Base-by-base conservation (phyloP, 1,140 invertebrate genomes). In the Luehdorfia chinensis region DNA sequence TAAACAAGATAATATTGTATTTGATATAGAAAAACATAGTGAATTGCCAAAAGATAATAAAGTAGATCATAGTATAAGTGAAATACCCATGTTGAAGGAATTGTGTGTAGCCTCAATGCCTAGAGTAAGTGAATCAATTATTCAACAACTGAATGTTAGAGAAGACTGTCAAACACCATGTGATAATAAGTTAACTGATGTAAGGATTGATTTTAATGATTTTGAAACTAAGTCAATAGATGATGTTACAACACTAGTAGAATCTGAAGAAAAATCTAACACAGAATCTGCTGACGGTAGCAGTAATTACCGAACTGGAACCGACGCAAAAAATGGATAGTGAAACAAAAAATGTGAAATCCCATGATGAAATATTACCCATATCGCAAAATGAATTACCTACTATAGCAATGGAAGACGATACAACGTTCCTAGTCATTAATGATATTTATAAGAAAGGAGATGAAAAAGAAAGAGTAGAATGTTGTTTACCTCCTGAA, bases 161-260 rank as follows among this genome's bases (percentile, higher is more conserved):
- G 53, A 84, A 80, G 79, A 85, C 77, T 80, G 78, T 72, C 54
- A 66, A 66, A 63, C 57, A 74, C 50, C 68, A 43, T 70, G 77
- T 78, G 78, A 78, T 81, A 80, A 62, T 79, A 71, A 69, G 43
- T 54, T 70, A 73, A 64, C 54, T 56, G 62, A 73, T 61, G 41
- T 64, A 63, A 65, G 61, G 59, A 75, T 64, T 72, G 71, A 68
- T 64, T 50, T 64, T 60, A 72, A 60, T 47, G 61, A 65, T 57
- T 52, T 56, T 32, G 67, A 74, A 75, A 66, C 70, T 80, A 83
- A 83, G 75, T 85, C 77, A 83, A 49, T 81, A 78, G 70, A 73
- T 66, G 55, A 69, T 67, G 65, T 59, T 49, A 47, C 21, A 30
- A 32, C 21, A 41, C 18, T 44, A 37, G 25, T 44, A 37, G 48